These are phyloP conservation scores for Noctua janthina DNA, from an alignment of 2,888 invertebrate genomes.

Conservation along the genomic window DNA sequence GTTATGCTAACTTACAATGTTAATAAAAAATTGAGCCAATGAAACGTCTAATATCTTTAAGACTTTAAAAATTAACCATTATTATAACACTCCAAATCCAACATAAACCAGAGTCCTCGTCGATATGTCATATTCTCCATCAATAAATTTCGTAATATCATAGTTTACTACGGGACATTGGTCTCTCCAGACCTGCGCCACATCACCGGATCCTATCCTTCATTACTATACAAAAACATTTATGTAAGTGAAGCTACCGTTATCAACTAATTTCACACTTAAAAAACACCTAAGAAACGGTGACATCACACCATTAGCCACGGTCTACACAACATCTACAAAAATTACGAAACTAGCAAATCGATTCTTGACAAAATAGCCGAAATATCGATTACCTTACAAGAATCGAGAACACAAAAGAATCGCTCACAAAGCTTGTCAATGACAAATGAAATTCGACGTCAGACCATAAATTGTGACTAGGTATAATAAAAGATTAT, in stretches of 20 bases:
- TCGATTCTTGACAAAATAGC: conserved; percentile 55
- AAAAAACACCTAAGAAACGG: background rate
- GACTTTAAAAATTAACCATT: background rate
- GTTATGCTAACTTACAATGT: background rate
- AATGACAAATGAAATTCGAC: conserved; percentile 88
- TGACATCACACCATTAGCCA: conserved; percentile 29
- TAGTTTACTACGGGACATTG: background rate
- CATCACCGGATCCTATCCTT: background rate
- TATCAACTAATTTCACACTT: conserved; percentile 37
- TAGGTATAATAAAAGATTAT: conserved; percentile 88
- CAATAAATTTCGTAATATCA: background rate
- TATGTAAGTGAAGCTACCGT: background rate
- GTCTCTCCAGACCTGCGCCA: background rate
- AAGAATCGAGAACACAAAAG: conserved; percentile 67
- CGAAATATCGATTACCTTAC: conserved; percentile 60
- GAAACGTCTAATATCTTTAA: background rate
- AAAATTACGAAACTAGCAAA: conserved; percentile 56
- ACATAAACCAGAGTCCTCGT: background rate
- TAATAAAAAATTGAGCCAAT: background rate
- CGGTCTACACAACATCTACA: conserved; percentile 17
- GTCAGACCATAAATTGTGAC: conserved; percentile 85
- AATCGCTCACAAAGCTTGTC: conserved; percentile 66
- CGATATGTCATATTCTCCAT: too few relatives aligned
- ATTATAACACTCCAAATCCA: background rate
- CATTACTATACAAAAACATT: background rate